A percentile compares a stretch with the other conserved stretches of the same genome.
These are phyloP conservation scores for Bhutanitis thaidina DNA, from an alignment of 2,888 invertebrate species.

Conservation along the genomic window DNA sequence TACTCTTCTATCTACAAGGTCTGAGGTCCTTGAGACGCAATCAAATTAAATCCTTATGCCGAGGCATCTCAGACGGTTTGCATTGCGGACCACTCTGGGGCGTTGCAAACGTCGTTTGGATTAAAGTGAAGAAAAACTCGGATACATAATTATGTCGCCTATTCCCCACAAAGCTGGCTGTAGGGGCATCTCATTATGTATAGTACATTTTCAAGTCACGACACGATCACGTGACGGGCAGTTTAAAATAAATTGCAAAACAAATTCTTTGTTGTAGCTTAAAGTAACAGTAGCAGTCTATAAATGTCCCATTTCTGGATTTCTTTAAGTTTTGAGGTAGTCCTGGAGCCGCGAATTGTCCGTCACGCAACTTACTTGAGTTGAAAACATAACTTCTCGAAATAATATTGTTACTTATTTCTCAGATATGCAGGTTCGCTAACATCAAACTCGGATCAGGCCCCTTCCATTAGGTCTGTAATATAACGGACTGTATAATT, in stretches of 20 bases:
- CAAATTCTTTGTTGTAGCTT: too few species aligned
- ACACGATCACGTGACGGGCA: conserved; percentile 5
- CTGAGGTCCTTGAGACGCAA: conserved; percentile 15
- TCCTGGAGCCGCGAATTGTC: too few species aligned
- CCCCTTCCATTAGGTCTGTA: too few species aligned
- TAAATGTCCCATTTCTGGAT: too few species aligned
- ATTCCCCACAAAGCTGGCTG: conserved; percentile 4
- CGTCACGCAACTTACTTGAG: too few species aligned
- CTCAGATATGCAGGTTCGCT: too few species aligned
- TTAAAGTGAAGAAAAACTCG: conserved; percentile 21
- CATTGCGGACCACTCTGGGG: background rate
- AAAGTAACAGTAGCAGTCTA: too few species aligned
- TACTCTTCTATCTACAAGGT: background rate
- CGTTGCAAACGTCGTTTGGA: background rate
- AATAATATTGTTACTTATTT: too few species aligned
- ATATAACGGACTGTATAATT: too few species aligned
- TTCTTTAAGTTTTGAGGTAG: too few species aligned
- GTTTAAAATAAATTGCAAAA: background rate
- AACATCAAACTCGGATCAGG: too few species aligned
- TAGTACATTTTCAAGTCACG: conserved; percentile 8
- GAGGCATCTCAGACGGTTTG: conserved; percentile 4
- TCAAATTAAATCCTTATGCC: conserved; percentile 15
- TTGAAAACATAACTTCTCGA: too few species aligned
- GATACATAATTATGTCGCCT: conserved; percentile 28
- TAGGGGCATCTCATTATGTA: conserved; percentile 26